Evolutionary conservation across 2,888 invertebrate species (phyloP).

Genomic region (Trachelus troglodyta): DNA sequence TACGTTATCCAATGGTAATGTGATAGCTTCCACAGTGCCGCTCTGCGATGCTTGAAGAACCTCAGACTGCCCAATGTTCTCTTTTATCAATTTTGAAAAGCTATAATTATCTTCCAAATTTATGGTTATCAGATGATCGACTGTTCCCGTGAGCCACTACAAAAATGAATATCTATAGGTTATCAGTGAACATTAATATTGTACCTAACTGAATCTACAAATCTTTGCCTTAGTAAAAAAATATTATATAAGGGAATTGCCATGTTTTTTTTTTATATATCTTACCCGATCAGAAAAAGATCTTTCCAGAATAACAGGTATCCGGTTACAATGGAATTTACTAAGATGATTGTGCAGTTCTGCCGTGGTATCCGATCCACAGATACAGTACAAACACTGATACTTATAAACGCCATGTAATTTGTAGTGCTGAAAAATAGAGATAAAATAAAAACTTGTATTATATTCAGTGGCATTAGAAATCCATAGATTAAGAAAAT

Average conservation of each 20-base stretch:
- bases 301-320: constrained; percentile 59
- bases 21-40: no score
- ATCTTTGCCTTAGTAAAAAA: background rate
- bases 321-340: constrained; percentile 62
- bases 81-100: background rate
- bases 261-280: background rate
- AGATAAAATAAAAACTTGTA: constrained; percentile 4
- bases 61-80: background rate
- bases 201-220: background rate
- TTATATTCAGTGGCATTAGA: background rate
- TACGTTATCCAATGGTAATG: no score
- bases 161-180: background rate
- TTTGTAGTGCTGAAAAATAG: constrained; percentile 62
- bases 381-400: constrained; percentile 69
- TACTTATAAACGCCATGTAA: constrained; percentile 64
- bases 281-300: constrained; percentile 38
- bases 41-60: background rate
- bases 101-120: background rate
- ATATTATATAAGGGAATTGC: background rate
- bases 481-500: background rate
- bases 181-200: background rate
- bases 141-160: background rate
- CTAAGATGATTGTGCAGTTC: constrained; percentile 68
- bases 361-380: constrained; percentile 58
- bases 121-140: background rate